A percentile compares a stretch with the other conserved stretches of the same genome.
phyloP scores from a whole-genome alignment of 2,797 vertebrate species.

The Gobio occitaniae region DNA sequence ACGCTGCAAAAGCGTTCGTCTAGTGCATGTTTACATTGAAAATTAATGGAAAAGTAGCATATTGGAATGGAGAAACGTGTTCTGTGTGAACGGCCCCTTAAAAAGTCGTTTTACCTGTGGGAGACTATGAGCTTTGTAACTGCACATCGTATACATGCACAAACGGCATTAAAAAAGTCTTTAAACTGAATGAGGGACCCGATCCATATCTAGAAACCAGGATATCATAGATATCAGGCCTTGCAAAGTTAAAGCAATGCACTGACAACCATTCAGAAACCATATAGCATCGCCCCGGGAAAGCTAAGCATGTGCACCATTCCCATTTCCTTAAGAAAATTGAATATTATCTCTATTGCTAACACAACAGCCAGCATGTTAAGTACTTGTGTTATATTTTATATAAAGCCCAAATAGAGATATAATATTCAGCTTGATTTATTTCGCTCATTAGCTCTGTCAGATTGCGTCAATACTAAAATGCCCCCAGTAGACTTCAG shows the following conservation, averaged over 20 bases:
- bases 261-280: neutral
- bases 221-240: neutral
- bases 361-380: slow-evolving; percentile 8
- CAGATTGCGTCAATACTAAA: slow-evolving; percentile 54
- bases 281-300: neutral
- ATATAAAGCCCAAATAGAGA: slow-evolving; percentile 35
- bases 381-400: slow-evolving; percentile 16
- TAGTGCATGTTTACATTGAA: too few species aligned
- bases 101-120: too few species aligned
- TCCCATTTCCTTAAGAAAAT: neutral
- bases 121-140: too few species aligned
- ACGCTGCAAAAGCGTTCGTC: too few species aligned
- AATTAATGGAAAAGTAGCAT: too few species aligned
- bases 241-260: neutral
- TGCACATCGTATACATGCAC: neutral
- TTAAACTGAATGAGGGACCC: neutral
- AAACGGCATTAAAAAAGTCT: neutral
- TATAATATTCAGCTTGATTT: slow-evolving; percentile 48
- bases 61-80: too few species aligned
- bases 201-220: neutral
- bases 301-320: neutral
- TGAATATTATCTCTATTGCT: neutral
- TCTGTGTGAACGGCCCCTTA: too few species aligned
- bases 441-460: slow-evolving; percentile 58
- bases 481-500: slow-evolving; percentile 56